Evolutionary conservation across 2,113 vertebrate species (phyloP), one percentile per base, ranked within the genome.

Genomic region (Dipodomys spectabilis): DNA sequence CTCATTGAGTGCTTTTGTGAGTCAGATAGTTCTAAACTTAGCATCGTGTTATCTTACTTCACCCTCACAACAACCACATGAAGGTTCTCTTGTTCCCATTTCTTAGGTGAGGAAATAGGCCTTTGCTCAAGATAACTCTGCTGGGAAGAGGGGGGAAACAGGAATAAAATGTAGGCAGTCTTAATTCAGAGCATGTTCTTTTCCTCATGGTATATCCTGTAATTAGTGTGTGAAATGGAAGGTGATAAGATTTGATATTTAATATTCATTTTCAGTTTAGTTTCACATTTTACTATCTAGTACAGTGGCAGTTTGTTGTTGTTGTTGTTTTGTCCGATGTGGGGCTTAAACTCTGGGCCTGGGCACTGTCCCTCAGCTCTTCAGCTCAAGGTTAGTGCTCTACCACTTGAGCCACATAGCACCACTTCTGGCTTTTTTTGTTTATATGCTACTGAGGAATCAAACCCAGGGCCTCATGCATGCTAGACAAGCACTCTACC

Each of bases 21-120:
- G 32, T 91, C 75, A 95, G 86, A 57, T 57, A 57, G 39, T 94
- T 95, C 84, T 94, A 87, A 93, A 94, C 68, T 95, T 95, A 93
- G 87, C 74, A 45, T 82, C 13, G 5, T 80, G 28, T 88, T 79
- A 75, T 85, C 68, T 95, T n/a, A 87, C 86, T 90, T 94, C 69
- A 91, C 91, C 71, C 69, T 94, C 20, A 74, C 32, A 91, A 77
- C 44, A 92, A 45, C 87, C 45, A 44, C 45, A 35, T 53, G 84
- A 91, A 82, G 71, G 22, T 74, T 89, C 67, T 72, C 77, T 77
- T 93, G 62, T 32, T 94, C 73, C 57, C 32, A 35, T 89, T 71
- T 92, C 93, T 91, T 80, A 92, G 80, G 68, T 49, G 12, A 94
- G 64, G 83, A 91, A 88, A 68, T 68, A 94, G 68, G 53, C 39